Evolutionary conservation across 2,888 invertebrate genomes (phyloP).

Genomic region (Cataglyphis albicans): DNA sequence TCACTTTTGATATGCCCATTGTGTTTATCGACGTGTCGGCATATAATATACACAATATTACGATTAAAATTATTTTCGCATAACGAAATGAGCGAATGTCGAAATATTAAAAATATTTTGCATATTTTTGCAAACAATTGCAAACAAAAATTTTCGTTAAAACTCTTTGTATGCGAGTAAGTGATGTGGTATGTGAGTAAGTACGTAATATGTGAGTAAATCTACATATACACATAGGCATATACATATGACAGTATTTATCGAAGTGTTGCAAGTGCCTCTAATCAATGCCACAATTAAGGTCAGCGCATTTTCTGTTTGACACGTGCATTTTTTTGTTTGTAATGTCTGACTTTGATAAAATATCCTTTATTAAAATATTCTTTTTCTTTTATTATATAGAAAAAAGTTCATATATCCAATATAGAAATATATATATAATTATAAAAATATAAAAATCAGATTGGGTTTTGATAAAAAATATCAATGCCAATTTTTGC

Average conservation of each 20-base stretch:
- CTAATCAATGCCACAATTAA: constrained; percentile 4
- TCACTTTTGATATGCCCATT: constrained; percentile 5
- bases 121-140: background rate
- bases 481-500: background rate
- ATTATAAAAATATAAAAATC: background rate
- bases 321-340: constrained; percentile 10
- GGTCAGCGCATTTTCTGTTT: constrained; percentile 14
- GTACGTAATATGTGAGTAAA: too few species aligned
- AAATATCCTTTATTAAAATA: background rate
- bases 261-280: background rate
- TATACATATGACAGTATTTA: background rate
- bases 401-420: background rate
- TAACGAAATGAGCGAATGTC: constrained; percentile 53
- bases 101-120: constrained; percentile 75
- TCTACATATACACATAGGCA: background rate
- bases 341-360: background rate
- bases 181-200: too few species aligned
- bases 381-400: background rate
- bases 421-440: background rate
- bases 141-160: background rate
- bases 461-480: background rate
- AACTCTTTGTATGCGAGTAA: too few species aligned
- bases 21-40: constrained; percentile 4
- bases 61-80: constrained; percentile 54
- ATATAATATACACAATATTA: constrained; percentile 11